Percentiles rank a stretch among this genome's conserved stretches.
These are phyloP conservation scores for Darevskia mixta DNA, from an alignment of 2,797 vertebrate species.

Conservation along the genomic window DNA sequence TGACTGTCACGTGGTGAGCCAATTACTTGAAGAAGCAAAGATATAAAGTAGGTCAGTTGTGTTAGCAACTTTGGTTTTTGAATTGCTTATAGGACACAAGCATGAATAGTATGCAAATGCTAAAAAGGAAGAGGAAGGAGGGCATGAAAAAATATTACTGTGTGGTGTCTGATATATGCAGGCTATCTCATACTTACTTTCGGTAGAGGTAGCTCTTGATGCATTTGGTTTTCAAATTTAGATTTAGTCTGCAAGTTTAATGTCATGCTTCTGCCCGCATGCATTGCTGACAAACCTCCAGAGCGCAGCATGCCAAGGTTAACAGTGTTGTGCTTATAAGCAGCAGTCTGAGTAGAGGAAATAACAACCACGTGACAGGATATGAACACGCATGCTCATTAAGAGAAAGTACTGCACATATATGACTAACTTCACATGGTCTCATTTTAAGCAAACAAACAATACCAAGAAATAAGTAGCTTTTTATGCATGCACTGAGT, in stretches of 20 bases:
- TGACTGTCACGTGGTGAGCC: conserved; percentile 65
- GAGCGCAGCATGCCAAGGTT: conserved; percentile 99
- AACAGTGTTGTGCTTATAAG: conserved; percentile 99
- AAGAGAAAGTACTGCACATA: conserved; percentile 80
- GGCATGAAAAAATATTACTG: conserved; percentile 65
- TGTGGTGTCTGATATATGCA: conserved; percentile 76
- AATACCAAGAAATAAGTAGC: conserved; percentile 67
- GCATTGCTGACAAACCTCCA: conserved; percentile 97
- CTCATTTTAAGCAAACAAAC: conserved; percentile 81
- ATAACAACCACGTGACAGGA: conserved; percentile 97
- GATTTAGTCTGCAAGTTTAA: conserved; percentile 99
- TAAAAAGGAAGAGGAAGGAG: conserved; percentile 74
- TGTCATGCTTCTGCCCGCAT: conserved; percentile 97
- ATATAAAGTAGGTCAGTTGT: conserved; percentile 17
- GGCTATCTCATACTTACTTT: conserved; percentile 94
- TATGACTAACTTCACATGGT: conserved; percentile 80
- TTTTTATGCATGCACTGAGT: conserved; percentile 78
- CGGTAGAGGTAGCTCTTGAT: conserved; percentile 98
- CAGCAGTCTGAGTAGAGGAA: conserved; percentile 99
- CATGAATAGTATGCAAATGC: conserved; percentile 67
- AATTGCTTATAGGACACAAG: conserved; percentile 59
- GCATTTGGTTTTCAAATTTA: conserved; percentile 97
- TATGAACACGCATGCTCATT: conserved; percentile 85
- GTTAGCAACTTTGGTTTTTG: conserved; percentile 58
- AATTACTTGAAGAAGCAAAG: conserved; percentile 75